phyloP scores from a whole-genome alignment of 2,888 invertebrate species.

The Tortricodes alternella region DNA sequence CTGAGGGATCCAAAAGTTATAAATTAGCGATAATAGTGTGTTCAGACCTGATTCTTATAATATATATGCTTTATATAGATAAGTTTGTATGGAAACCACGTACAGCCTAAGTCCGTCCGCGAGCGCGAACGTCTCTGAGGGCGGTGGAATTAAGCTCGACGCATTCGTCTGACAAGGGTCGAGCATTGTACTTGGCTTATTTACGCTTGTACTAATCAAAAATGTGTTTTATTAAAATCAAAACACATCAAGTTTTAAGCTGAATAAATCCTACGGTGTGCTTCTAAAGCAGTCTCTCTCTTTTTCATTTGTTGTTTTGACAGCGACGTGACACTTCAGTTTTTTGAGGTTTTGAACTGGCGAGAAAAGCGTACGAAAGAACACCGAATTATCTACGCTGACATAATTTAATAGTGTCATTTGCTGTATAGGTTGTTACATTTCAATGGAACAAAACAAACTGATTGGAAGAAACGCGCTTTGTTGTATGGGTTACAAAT shows the following conservation, averaged over 20 bases:
- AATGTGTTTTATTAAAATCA: constrained; percentile 28
- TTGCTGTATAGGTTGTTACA: too few species aligned
- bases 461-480: too few species aligned
- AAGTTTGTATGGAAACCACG: not conserved
- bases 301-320: too few species aligned
- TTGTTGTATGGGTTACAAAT: too few species aligned
- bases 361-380: too few species aligned
- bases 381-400: too few species aligned
- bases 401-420: too few species aligned
- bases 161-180: constrained; percentile 72
- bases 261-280: constrained; percentile 4
- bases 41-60: too few species aligned
- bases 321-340: not conserved
- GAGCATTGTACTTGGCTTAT: constrained; percentile 44
- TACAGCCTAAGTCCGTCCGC: constrained; percentile 1
- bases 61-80: not conserved
- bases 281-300: too few species aligned
- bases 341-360: not conserved
- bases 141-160: constrained; percentile 64
- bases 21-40: too few species aligned
- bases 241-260: constrained; percentile 24
- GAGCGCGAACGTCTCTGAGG: constrained; percentile 1
- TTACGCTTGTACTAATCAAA: constrained; percentile 22
- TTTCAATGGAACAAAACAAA: too few species aligned
- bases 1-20: too few species aligned